These are phyloP conservation scores for Dryomyza anilis DNA, from an alignment of 2,888 invertebrate genomes.

Conservation along the genomic window DNA sequence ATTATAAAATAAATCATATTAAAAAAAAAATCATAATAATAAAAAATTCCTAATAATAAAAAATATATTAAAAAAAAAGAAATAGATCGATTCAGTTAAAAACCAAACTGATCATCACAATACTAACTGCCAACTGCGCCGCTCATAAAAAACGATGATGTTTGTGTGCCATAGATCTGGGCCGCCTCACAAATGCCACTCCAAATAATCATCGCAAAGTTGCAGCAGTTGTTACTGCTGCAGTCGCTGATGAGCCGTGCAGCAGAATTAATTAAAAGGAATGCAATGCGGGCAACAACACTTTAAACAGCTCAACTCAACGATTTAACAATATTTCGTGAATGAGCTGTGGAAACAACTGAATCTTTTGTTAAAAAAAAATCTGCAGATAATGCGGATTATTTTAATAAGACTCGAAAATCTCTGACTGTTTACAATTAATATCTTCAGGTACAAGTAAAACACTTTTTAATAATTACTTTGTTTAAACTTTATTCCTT, in stretches of 20 bases:
- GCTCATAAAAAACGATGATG: slow-evolving; percentile 55
- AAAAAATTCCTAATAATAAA: background rate
- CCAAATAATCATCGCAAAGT: slow-evolving; percentile 55
- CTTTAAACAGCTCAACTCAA: background rate
- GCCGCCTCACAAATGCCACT: slow-evolving; percentile 60
- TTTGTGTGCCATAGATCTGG: slow-evolving; percentile 56
- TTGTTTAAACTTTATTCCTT: no score
- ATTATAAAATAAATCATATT: background rate
- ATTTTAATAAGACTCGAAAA: no score
- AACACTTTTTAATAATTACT: no score
- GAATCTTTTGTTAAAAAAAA: no score
- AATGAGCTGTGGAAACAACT: no score
- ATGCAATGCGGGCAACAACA: slow-evolving; percentile 2
- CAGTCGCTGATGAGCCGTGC: background rate
- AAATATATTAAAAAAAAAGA: slow-evolving; percentile 4
- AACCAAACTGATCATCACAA: slow-evolving; percentile 18
- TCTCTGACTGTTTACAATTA: no score
- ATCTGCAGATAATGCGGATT: no score
- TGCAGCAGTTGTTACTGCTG: background rate
- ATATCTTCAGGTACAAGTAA: no score
- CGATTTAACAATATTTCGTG: no score
- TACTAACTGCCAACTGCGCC: slow-evolving; percentile 58
- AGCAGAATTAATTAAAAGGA: slow-evolving; percentile 10
- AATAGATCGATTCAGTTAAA: background rate
- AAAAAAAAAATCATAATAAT: background rate